Evolutionary conservation across 2,888 invertebrate genomes (phyloP), one percentile per base, ranked within the genome.

Genomic region (Muschampia plurimacula): DNA sequence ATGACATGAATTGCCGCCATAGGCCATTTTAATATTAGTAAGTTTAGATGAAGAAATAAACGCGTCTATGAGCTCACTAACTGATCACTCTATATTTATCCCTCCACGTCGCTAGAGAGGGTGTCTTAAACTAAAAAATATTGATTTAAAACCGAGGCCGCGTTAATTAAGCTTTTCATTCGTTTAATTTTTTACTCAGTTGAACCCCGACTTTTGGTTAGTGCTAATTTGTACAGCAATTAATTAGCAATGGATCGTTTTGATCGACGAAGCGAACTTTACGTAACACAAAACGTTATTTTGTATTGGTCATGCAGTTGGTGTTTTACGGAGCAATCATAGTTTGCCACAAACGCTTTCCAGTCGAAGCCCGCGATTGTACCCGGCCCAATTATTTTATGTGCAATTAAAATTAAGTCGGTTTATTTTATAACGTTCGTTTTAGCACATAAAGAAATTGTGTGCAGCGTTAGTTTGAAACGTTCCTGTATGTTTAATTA

Each of bases 81-180:
- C 71, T 71, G 32, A 8, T 66, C 75, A 66, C 72, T 62, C 28
- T 2, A n/a, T 7, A 46, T 85, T 86, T 79, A 4, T 57, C 59
- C 65, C 78, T 88, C 82, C 60, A 2, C 1, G 81, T 70, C 60
- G 62, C 70, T 74, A 84, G 83, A 85, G 84, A 87, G 92, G 90
- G 92, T 91, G 89, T 91, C 92, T 92, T 87, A 88, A 91, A 92
- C 90, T 91, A 91, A 89, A 90, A 87, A 88, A 86, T 93, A 93
- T 93, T 92, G 93, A 93, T 92, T 93, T 91, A 86, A 86, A 89
- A 89, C 86, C 83, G 83, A 78, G 85, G 84, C 80, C 83, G 81
- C 89, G 88, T 88, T 93, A 93, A 93, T 93, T 93, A 92, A 90
- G 89, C 88, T 84, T 92, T 93, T 91, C 84, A 92, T 78, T 89